Base-by-base conservation (phyloP, 30 jellyfish, hydroid and myxozoan genomes). In the Hydractinia echinata region DNA sequence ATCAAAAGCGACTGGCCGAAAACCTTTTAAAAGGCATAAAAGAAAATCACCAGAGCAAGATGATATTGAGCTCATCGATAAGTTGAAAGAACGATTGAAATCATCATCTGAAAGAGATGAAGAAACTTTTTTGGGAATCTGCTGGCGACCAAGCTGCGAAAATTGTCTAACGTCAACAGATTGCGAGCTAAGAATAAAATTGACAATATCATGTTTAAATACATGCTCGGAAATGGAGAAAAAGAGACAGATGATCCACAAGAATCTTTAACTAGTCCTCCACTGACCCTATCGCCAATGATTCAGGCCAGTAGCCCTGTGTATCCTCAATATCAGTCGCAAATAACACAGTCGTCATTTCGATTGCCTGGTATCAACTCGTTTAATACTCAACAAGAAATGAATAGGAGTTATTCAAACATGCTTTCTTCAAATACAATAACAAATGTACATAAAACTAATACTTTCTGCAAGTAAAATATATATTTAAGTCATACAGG, bases 1-100 rank as follows among this genome's bases (percentile, higher is more conserved):
- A 11, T 58, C 69, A 77, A 55, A 72, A 72, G 69, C 2, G 15
- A 58, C 69, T 58, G 69, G 69, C 16, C 69, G 69, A 58, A 58
- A 13, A 58, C 19, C 69, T 58, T 58, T 58, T 58, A 58, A 58
- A 16, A 58, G 19, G 2, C 69, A 30, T 30, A 30, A 30, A 30
- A 30, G 44, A 58, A 58, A 58, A 16, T 16, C 15, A 58, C 69
- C 69, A 1, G 69, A 58, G 19, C 69, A 13, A 58, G 1, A 58
- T 16, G 69, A 58, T 58, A 16, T 16, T 58, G 69, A 58, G 15
- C 19, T 58, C 16, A 58, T 58, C 2, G 19, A 58, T 58, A 56
- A 56, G 68, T n/a, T 56, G n/a, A 56, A 56, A 56, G 68, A 56
- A 58, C 15, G 69, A 16, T 16, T 58, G 15, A 58, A 58, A 11